Evolutionary conservation across 2,113 vertebrate species (phyloP).

Genomic region (Lepus europaeus): DNA sequence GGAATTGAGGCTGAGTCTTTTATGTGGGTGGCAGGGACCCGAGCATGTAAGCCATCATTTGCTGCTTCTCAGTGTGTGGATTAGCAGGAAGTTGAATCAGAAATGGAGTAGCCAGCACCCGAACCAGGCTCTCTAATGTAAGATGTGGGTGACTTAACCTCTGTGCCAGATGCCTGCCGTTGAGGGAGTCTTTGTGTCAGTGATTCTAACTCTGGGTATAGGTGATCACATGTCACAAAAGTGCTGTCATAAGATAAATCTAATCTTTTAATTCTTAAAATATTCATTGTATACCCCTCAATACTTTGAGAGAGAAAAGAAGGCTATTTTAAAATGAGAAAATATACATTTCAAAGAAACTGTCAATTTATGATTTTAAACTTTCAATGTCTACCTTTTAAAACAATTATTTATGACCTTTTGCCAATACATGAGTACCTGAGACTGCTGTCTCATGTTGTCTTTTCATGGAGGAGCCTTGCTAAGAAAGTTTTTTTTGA

Average conservation of each 20-base stretch:
- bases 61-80: no score
- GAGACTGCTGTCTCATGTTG: background rate
- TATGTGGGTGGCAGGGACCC: no score
- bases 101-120: no score
- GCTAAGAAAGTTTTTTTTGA: background rate
- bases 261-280: background rate
- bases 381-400: background rate
- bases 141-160: no score
- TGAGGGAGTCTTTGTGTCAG: background rate
- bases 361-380: background rate
- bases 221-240: background rate
- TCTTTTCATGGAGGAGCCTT: background rate
- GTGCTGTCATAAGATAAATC: background rate
- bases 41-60: no score
- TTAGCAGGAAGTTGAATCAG: no score
- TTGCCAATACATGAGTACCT: background rate
- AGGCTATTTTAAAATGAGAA: background rate
- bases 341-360: background rate
- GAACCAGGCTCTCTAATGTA: no score
- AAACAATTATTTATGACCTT: background rate
- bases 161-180: background rate
- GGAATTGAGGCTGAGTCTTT: no score
- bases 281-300: background rate
- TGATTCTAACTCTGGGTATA: background rate
- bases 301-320: conserved; percentile 2